Conservation (phyloP, 2,888 invertebrate species). For the Polymixis lichenea region DNA sequence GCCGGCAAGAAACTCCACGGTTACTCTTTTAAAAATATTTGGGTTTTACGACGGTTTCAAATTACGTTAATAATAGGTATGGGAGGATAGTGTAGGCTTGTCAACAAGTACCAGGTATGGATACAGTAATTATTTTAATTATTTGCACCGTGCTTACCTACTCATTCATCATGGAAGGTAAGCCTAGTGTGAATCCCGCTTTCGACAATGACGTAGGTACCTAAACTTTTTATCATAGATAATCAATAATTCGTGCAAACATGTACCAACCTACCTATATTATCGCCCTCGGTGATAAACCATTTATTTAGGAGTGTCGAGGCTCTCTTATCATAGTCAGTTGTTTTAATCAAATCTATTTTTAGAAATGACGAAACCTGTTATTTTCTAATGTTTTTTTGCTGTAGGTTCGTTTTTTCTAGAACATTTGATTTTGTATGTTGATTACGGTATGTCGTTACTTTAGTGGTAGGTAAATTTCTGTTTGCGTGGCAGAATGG, state of each 20-base stretch:
- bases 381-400: not conserved
- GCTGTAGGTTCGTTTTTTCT: not conserved
- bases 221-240: not conserved
- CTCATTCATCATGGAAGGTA: not conserved
- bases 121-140: no score
- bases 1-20: no score
- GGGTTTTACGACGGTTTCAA: no score
- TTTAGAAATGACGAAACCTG: constrained; percentile 18
- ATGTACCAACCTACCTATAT: constrained; percentile 2
- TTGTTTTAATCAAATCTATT: constrained; percentile 13
- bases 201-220: not conserved
- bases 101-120: no score
- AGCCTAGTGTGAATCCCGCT: not conserved
- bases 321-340: constrained; percentile 20
- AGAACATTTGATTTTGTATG: not conserved
- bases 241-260: constrained; percentile 16
- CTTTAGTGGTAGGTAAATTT: not conserved
- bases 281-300: constrained; percentile 17
- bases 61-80: no score
- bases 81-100: no score
- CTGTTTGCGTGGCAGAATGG: no score
- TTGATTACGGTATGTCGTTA: not conserved
- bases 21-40: no score
- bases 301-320: constrained; percentile 33
- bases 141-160: not conserved